phyloP scores from a whole-genome alignment of 1,140 invertebrate genomes.

The Drosophila kanapiae region DNA sequence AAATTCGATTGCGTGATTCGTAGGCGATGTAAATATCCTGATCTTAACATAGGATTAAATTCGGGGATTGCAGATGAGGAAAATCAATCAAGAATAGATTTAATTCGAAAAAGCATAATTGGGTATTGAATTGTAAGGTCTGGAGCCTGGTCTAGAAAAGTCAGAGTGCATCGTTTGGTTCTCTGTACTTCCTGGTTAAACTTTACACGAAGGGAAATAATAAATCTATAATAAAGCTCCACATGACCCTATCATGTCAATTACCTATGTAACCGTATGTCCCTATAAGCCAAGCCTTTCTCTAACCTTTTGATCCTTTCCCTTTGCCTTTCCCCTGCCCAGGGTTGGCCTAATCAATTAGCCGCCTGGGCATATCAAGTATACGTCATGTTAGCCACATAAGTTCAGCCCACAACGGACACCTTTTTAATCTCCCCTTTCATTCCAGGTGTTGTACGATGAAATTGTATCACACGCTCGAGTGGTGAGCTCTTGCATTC shows the following conservation, averaged over 20 bases:
- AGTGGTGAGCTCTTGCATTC: conserved; percentile 89
- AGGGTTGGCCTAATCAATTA: conserved; percentile 39
- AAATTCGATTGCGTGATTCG: conserved; percentile 17
- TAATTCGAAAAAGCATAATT: too few species aligned
- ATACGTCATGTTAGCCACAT: conserved; percentile 56
- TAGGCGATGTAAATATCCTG: too few species aligned
- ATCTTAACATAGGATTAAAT: too few species aligned
- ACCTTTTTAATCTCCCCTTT: conserved; percentile 44
- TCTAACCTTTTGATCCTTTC: conserved; percentile 3
- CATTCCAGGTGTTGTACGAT: conserved; percentile 89
- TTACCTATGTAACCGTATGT: conserved; percentile 4
- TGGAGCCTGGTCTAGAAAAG: too few species aligned
- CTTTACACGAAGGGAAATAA: too few species aligned
- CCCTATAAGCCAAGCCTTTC: conserved; percentile 22
- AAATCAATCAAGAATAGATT: not conserved
- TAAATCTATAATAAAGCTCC: not conserved
- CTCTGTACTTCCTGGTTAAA: too few species aligned
- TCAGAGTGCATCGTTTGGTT: too few species aligned
- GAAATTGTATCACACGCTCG: conserved; percentile 91
- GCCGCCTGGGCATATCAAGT: conserved; percentile 43
- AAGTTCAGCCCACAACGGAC: conserved; percentile 32
- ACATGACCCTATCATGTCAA: not conserved
- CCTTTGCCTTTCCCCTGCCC: conserved; percentile 3
- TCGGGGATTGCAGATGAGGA: not conserved
- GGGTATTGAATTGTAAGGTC: too few species aligned